Evolutionary conservation across 1,140 invertebrate species (phyloP), one percentile per base, ranked within the genome.

Genomic region (Zelostemma sp.): DNA sequence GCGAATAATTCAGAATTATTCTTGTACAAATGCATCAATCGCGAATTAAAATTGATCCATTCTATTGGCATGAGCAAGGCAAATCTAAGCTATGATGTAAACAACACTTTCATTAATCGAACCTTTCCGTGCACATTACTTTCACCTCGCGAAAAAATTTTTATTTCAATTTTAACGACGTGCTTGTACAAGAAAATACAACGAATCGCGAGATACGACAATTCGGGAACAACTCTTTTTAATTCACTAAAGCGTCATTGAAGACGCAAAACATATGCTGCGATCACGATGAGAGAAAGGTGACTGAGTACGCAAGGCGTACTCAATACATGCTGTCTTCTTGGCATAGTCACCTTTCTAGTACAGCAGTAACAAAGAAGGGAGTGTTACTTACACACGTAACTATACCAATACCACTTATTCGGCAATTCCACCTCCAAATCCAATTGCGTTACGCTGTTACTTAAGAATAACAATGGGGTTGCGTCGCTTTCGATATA

Each of bases 311-410:
- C 70, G 68, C 66, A 71, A 73, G 70, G 64, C 67, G 71, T 67
- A 68, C 71, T 68, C 70, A 71, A 79, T 81, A 74, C 78, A 77
- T 79, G 69, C 72, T 80, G 77, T 80, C 77, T 80, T 81, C 79
- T 75, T 78, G 76, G 79, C 78, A 80, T 80, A 80, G 78, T 79
- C 77, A 80, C 77, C 79, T 81, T 80, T 80, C 80, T 74, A 80
- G 75, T 74, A 75, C 75, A 77, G 51, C 73, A 60, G 73, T 64
- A 71, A 75, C 71, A 73, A 73, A 70, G 67, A 73, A 75, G 72
- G 70, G 64, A 73, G 63, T 68, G 68, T 72, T 69, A 65, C 67
- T 66, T 65, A 70, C 57, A 50, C 59, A 40, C 43, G 18, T 46
- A 46, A 35, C 33, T 35, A n/a, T 35, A 35, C 33, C 33, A n/a